phyloP scores from a whole-genome alignment of 2,113 vertebrate genomes.

The Gobius niger region DNA sequence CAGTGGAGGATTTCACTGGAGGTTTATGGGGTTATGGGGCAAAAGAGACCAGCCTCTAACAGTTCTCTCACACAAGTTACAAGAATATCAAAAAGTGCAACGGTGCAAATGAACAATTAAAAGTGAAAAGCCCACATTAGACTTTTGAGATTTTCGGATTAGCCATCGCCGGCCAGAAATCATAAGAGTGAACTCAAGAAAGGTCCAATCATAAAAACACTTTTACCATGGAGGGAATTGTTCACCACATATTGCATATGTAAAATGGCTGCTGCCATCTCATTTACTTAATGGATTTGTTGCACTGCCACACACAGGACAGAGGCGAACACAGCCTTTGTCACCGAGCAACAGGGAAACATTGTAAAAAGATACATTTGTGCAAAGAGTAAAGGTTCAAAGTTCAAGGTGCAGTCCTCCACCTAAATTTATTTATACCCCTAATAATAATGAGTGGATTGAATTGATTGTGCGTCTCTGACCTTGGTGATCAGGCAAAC shows the following conservation, averaged over 20 bases:
- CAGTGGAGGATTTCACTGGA: slow-evolving; percentile 22
- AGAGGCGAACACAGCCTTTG: slow-evolving; percentile 48
- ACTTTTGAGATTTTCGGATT: too few relatives aligned
- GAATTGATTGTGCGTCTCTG: slow-evolving; percentile 83
- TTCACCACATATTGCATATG: slow-evolving; percentile 70
- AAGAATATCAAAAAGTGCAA: background rate
- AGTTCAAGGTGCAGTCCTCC: slow-evolving; percentile 87
- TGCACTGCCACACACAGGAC: slow-evolving; percentile 29
- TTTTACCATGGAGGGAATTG: slow-evolving; percentile 75
- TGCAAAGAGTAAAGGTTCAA: slow-evolving; percentile 83
- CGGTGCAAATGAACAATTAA: too few relatives aligned
- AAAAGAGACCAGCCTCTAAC: background rate
- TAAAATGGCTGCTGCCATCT: slow-evolving; percentile 48
- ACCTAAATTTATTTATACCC: slow-evolving; percentile 93
- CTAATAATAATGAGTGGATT: slow-evolving; percentile 90
- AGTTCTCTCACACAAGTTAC: background rate
- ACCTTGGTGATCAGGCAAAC: slow-evolving; percentile 83
- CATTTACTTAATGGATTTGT: slow-evolving; percentile 86
- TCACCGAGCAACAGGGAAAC: slow-evolving; percentile 55
- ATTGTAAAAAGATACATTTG: slow-evolving; percentile 76
- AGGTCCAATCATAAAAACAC: background rate
- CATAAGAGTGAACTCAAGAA: background rate
- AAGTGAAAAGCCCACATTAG: too few relatives aligned
- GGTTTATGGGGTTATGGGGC: background rate
- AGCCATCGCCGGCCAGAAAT: background rate